Evolutionary conservation across 2,797 vertebrate genomes (phyloP), one percentile per base, ranked within the genome.

Genomic region (Cryptoprocta ferox): DNA sequence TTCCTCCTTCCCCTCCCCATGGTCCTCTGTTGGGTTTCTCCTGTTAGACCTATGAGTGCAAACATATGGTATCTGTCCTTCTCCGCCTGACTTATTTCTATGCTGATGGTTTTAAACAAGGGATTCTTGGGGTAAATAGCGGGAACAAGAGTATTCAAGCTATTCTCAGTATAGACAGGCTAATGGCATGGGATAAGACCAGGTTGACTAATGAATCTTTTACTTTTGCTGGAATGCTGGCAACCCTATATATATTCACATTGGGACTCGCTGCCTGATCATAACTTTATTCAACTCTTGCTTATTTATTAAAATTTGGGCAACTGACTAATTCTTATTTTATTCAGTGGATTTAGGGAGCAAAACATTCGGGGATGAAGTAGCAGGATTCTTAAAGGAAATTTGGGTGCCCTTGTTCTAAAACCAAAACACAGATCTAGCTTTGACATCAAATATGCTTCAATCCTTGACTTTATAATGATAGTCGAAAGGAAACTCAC

Each of bases 251-350:
- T 12, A 45, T 2, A 6, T 3, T 39, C 48, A 30, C 39, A 42
- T 0, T 21, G 19, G 45, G 50, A n/a, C 32, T 53, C 0, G 5
- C 50, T 35, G n/a, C 8, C 70, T 5, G 2, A 28, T 50, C 30
- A 18, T 73, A 11, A 48, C 18, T 10, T n/a, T 30, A 66, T 56
- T 39, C 18, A 8, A 66, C 16, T 63, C 87, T 50, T 48, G 32
- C 37, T 28, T 91, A 10, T 18, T 70, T 87, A 45, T 53, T 79
- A 87, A 91, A 84, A 89, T 75, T 28, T 30, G 65, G 45, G n/a
- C 39, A 80, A 19, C 35, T 48, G 39, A 50, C 53, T 82, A 37
- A 59, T 79, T 83, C 63, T 80, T 79, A 56, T 63, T 80, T 87
- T 68, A 82, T 70, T 59, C 39, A 39, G 30, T 71, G 19, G 26